Evolutionary conservation across 37 sponge, comb jelly and placozoan genomes (phyloP), one percentile per base, ranked within the genome.

Genomic region (Bolinopsis microptera): DNA sequence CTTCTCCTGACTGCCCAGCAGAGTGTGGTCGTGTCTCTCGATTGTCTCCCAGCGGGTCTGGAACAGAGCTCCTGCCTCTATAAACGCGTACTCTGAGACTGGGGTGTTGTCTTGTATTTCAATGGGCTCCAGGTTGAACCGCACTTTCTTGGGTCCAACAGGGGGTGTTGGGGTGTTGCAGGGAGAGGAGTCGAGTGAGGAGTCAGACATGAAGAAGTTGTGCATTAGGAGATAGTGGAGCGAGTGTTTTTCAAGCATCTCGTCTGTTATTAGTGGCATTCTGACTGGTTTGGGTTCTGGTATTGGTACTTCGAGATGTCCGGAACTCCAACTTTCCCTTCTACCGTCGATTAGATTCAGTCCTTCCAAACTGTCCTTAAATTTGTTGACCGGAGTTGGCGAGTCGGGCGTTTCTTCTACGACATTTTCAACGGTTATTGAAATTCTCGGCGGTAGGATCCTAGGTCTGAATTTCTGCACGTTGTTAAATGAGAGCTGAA

Each of bases 161-260:
- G 1, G 25, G 2, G 90, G n/a, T 21, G 13, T 28, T 5, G 75
- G 75, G 31, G 75, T 72, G 75, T n/a, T 72, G 31, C 31, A 2
- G 5, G 75, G 26, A n/a, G 75, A 72, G 26, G 31, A n/a, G 5
- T 72, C 75, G 3, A 3, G 5, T 2, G 22, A 23, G 30, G 90
- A 86, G 1, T 86, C 90, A 0, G 90, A 86, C 41, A 86, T 41
- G 61, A 86, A 86, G 90, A 86, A 86, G 90, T 86, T 86, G 48
- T 86, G 38, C 36, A 86, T 39, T 1, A 86, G 90, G 90, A 41
- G 61, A 48, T 86, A 86, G 61, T 86, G 90, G 27, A 86, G 48
- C 28, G 90, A 86, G 90, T 86, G 90, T 86, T 39, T 38, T 39
- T 41, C 61, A 8, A 86, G 90, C 90, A 86, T 86, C 35, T 86